phyloP scores from a whole-genome alignment of 2,113 vertebrate species.

The Lutjanus erythropterus region DNA sequence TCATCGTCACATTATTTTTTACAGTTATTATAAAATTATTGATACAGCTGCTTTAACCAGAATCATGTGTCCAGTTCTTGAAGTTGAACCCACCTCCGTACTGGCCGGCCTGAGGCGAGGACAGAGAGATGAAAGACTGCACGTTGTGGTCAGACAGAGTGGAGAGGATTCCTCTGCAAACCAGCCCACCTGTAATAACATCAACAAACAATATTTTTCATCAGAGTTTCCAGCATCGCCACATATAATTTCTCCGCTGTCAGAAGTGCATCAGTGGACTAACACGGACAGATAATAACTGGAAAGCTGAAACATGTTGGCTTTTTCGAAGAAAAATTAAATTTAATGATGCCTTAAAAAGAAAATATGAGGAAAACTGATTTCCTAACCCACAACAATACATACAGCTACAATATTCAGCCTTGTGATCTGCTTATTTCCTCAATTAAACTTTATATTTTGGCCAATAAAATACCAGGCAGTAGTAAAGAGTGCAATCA shows the following conservation, averaged over 20 bases:
- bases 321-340: not conserved
- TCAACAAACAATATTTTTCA: not conserved
- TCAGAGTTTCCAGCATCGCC: not conserved
- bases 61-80: not conserved
- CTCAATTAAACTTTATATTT: not conserved
- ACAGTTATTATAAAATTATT: no score
- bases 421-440: not conserved
- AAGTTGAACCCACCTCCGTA: conserved; percentile 86
- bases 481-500: not conserved
- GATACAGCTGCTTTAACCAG: no score
- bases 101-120: conserved; percentile 91
- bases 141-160: conserved; percentile 91
- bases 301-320: not conserved
- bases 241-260: not conserved
- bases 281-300: no score
- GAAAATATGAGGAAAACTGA: not conserved
- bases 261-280: not conserved
- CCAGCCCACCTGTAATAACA: conserved; percentile 86
- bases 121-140: conserved; percentile 92
- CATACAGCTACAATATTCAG: not conserved
- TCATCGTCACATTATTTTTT: no score
- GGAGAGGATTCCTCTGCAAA: conserved; percentile 91
- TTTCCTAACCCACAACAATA: not conserved
- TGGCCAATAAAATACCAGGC: not conserved
- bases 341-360: not conserved